Evolutionary conservation across 2,888 invertebrate genomes (phyloP), one percentile per base, ranked within the genome.

Genomic region (Podotricha telesiphe): DNA sequence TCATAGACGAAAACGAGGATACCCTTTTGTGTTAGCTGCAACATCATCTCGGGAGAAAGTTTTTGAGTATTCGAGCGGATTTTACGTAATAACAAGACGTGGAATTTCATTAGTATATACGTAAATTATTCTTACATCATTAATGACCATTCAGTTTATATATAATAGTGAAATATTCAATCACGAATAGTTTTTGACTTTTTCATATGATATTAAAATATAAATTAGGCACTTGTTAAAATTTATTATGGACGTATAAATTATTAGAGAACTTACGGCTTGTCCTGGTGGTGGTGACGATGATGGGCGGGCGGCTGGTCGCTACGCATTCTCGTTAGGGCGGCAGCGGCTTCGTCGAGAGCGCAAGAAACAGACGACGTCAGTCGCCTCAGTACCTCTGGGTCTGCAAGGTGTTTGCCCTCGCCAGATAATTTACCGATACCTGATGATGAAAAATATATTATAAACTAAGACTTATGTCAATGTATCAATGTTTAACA

Each of bases 281-380:
- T 92, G 73, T 92, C 92, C 76, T 87, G 88, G 70, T 86, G 90
- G 76, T 89, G 89, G 78, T 87, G 90, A 20, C 87, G 82, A 74
- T 87, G 89, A 80, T 88, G 87, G 77, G 95, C 94, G 73, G 96
- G 94, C 73, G 95, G 95, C 85, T 96, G 97, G 88, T 98, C 98
- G 88, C 96, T 96, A 82, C 98, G 96, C 98, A 99, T 98, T 86
- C 98, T 96, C 78, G 98, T 98, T 77, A 99, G 94, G 68, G 98
- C 98, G 79, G 98, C 98, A 74, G 98, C 98, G 70, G 99, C 99
- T 93, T 99, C 98, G 94, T 99, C 98, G 83, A 99, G 95, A 76
- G 99, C 98, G 93, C 98, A 98, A 81, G 98, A 96, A 77, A 97
- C 97, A 80, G 97, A 97, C 65, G 97, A 97, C 78, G 98, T 97